These are phyloP conservation scores for Meiosimyza decipiens DNA, from an alignment of 2,888 invertebrate species.

Conservation along the genomic window DNA sequence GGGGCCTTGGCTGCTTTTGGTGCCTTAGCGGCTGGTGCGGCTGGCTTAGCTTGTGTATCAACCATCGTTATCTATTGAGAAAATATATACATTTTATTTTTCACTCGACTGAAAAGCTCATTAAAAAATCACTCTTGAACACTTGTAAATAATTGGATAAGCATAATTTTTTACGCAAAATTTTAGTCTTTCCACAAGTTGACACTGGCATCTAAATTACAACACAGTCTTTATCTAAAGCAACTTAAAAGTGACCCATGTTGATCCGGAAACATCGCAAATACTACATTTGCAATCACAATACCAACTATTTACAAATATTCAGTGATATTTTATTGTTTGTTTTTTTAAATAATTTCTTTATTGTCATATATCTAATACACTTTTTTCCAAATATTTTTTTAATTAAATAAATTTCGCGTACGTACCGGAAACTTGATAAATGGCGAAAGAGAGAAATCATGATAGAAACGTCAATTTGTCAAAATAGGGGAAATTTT, in stretches of 20 bases:
- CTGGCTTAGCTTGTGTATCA: conserved; percentile 65
- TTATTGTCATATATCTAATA: conserved; percentile 29
- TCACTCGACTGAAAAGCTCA: too few relatives aligned
- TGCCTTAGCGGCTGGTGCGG: conserved; percentile 48
- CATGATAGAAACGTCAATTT: conserved; percentile 48
- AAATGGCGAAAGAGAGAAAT: conserved; percentile 65
- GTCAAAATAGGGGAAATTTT: conserved; percentile 28
- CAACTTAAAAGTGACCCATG: conserved; percentile 22
- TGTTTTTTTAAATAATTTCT: conserved; percentile 38
- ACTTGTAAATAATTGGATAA: conserved; percentile 17
- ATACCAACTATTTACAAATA: conserved; percentile 43
- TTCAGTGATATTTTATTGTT: conserved; percentile 38
- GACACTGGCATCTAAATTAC: background rate
- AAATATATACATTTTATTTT: too few relatives aligned
- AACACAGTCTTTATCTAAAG: conserved; percentile 7
- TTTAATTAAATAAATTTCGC: conserved; percentile 52
- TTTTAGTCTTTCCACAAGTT: background rate
- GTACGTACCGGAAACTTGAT: conserved; percentile 67
- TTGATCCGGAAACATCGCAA: conserved; percentile 57
- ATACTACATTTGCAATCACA: conserved; percentile 28
- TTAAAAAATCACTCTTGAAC: background rate
- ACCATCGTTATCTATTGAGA: conserved; percentile 62
- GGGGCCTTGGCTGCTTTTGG: conserved; percentile 52
- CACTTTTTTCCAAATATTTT: conserved; percentile 47
- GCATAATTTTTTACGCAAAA: too few relatives aligned